phyloP scores from a whole-genome alignment of 2,888 invertebrate species.

The Mechanitis messenoides region DNA sequence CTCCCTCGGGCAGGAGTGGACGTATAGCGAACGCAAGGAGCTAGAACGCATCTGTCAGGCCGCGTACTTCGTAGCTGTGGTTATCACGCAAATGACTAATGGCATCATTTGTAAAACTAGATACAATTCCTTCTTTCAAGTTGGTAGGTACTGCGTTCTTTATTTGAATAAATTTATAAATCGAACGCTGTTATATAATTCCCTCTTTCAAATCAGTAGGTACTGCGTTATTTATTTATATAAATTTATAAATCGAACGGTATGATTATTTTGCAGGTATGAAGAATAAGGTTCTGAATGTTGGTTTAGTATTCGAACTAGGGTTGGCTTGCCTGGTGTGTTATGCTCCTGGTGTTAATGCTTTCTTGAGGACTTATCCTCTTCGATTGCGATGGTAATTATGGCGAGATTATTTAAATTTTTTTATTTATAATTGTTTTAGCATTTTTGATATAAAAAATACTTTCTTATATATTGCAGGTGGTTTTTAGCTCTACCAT shows the following conservation, averaged over 20 bases:
- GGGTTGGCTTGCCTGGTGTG: conserved; percentile 78
- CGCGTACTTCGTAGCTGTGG: conserved; percentile 84
- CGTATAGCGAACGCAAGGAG: conserved; percentile 79
- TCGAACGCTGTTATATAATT: neutral
- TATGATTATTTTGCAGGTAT: conserved; percentile 75
- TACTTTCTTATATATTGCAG: conserved; percentile 43
- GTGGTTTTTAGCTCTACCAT: conserved; percentile 86
- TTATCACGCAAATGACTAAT: conserved; percentile 84
- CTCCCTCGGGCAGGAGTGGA: conserved; percentile 86
- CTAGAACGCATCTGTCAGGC: conserved; percentile 83
- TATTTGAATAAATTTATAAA: conserved; percentile 11
- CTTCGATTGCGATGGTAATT: conserved; percentile 62
- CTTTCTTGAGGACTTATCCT: conserved; percentile 74
- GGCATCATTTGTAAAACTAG: conserved; percentile 85
- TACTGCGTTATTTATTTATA: neutral
- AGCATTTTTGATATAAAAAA: no score
- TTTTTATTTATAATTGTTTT: neutral
- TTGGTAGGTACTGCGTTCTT: conserved; percentile 68
- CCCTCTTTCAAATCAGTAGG: no score
- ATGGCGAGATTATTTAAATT: neutral
- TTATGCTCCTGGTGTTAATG: conserved; percentile 82
- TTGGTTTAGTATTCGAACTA: conserved; percentile 81
- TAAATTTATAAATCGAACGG: neutral
- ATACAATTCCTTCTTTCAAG: conserved; percentile 82
- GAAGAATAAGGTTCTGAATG: conserved; percentile 81